phyloP scores from a whole-genome alignment of 2,888 invertebrate genomes.

The Osedax frankpressi region DNA sequence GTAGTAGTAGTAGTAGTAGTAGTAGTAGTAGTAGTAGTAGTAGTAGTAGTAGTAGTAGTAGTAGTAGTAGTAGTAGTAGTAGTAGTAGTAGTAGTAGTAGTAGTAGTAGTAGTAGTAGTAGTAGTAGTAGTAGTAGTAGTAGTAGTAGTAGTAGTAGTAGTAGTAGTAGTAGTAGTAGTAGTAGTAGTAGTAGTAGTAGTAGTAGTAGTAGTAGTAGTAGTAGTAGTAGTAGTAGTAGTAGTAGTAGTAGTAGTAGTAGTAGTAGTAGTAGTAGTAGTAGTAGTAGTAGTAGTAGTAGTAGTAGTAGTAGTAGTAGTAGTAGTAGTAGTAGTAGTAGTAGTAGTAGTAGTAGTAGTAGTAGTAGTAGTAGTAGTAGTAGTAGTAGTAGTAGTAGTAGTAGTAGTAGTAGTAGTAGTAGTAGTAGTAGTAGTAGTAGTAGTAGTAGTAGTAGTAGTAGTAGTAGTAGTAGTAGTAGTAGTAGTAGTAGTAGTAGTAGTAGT shows the following conservation, averaged over 20 bases:
- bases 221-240: background rate
- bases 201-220: background rate
- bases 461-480: background rate
- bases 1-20: slow-evolving; percentile 18
- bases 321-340: background rate
- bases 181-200: background rate
- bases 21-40: slow-evolving; percentile 19
- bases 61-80: slow-evolving; percentile 19
- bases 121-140: slow-evolving; percentile 13
- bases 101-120: slow-evolving; percentile 17
- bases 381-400: slow-evolving; percentile 13
- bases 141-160: slow-evolving; percentile 15
- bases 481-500: background rate
- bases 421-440: slow-evolving; percentile 20
- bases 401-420: slow-evolving; percentile 21
- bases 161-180: slow-evolving; percentile 17
- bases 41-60: slow-evolving; percentile 10
- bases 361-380: background rate
- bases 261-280: background rate
- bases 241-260: background rate
- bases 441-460: slow-evolving; percentile 8
- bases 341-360: background rate
- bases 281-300: background rate
- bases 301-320: background rate
- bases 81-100: slow-evolving; percentile 20